Evolutionary conservation across 2,888 invertebrate genomes (phyloP).

Genomic region (Eretmocerus hayati): DNA sequence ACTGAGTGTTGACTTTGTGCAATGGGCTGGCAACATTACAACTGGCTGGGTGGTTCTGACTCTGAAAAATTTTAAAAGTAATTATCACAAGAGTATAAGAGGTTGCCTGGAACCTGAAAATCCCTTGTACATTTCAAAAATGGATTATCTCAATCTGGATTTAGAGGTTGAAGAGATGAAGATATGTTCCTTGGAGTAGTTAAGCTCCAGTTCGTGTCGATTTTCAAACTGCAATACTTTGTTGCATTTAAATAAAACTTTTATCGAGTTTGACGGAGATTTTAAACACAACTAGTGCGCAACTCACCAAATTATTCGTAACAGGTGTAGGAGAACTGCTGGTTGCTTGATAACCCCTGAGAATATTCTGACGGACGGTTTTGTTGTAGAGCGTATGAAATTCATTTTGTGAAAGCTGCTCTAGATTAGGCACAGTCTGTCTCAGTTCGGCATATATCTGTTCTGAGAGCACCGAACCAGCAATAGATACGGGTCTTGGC

Average conservation of each 20-base stretch:
- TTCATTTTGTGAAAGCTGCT: slow-evolving; percentile 43
- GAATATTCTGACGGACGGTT: slow-evolving; percentile 43
- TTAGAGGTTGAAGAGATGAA: background rate
- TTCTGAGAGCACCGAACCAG: slow-evolving; percentile 35
- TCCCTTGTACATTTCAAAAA: no score
- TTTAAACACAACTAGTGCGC: no score
- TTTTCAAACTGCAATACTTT: no score
- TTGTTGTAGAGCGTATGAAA: slow-evolving; percentile 45
- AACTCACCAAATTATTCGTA: slow-evolving; percentile 12
- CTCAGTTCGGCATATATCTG: slow-evolving; percentile 43
- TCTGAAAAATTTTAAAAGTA: no score
- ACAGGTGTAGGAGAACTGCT: slow-evolving; percentile 22
- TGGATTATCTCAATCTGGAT: no score
- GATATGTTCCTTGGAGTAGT: no score
- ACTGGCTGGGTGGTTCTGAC: no score
- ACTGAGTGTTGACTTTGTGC: slow-evolving; percentile 10
- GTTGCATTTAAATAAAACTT: no score
- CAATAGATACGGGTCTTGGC: slow-evolving; percentile 21
- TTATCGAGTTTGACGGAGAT: no score
- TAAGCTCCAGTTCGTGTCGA: no score
- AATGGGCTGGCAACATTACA: slow-evolving; percentile 8
- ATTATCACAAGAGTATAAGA: no score
- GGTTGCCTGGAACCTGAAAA: no score
- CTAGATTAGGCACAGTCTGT: slow-evolving; percentile 42
- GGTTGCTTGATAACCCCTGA: slow-evolving; percentile 38